Base-by-base conservation (phyloP, 2,113 vertebrate species). In the Gavialis gangeticus region DNA sequence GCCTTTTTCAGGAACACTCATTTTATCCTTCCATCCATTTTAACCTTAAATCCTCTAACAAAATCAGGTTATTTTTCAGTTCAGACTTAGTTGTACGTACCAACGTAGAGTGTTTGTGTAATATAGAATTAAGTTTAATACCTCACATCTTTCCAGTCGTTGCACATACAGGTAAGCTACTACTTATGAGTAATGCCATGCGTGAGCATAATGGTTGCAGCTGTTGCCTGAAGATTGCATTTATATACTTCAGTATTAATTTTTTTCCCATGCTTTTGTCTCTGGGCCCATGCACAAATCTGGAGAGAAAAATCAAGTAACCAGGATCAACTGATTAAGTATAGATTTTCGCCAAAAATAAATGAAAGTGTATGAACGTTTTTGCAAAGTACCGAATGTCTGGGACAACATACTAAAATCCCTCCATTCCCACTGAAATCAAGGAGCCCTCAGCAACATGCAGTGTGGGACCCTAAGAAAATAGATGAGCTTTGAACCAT, bases 401-500 rank as follows among this genome's bases (percentile, higher is more conserved):
- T 73, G 6, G 28, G 2, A 1, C 64, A 81, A 34, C 14, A 16
- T 17, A 12, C 67, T 34, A 88, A 88, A 46, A 6, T 27, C 25
- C 8, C 3, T 64, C 62, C 82, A 34, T 67, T 77, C 57, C 77
- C 85, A 24, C 24, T 71, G 84, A 86, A 92, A 79, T 24, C 73
- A 92, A 60, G 55, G 58, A 75, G 57, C 28, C 57, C 81, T 82
- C 60, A 89, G 79, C n/a, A 88, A 90, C 69, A 81, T 95, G 63
- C 18, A 75, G 67, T 46, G 89, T 79, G 85, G 92, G 55, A 79
- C 78, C 80, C 67, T 0, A 0, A 81, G n/a, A 75, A 91, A 94
- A 85, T 16, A 79, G 57, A 84, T 34, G 83, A 92, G 18, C 57
- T 91, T 84, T 96, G 91, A 79, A 89, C 63, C 57, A 58, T 82